These are phyloP conservation scores for Liopterus haemorrhoidalis DNA, from an alignment of 2,888 invertebrate species.

Conservation along the genomic window DNA sequence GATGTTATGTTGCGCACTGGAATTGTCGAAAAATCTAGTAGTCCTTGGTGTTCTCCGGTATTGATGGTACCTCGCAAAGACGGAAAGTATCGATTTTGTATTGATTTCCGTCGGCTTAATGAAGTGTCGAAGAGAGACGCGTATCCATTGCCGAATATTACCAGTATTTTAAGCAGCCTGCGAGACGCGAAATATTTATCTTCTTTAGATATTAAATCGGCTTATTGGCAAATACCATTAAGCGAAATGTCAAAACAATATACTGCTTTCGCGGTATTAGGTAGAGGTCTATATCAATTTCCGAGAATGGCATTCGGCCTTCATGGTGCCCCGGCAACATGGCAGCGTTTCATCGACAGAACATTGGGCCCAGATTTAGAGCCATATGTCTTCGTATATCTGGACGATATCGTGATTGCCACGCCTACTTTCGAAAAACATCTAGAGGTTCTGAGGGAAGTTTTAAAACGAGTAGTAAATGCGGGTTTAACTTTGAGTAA, in stretches of 20 bases:
- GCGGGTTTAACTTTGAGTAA: slow-evolving; percentile 27
- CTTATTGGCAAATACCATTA: slow-evolving; percentile 31
- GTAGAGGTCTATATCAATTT: slow-evolving; percentile 23
- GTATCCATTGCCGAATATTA: slow-evolving; percentile 30
- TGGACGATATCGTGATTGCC: slow-evolving; percentile 25
- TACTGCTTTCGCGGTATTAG: slow-evolving; percentile 34
- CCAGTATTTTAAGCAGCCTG: slow-evolving; percentile 31
- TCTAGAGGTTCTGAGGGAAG: neutral
- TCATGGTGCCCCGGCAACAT: slow-evolving; percentile 10
- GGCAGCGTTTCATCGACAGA: slow-evolving; percentile 27
- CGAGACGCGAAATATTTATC: slow-evolving; percentile 31
- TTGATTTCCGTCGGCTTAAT: slow-evolving; percentile 36
- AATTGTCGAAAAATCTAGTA: neutral
- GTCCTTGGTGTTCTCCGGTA: neutral
- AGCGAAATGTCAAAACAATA: slow-evolving; percentile 18
- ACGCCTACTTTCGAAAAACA: slow-evolving; percentile 22
- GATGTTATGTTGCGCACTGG: neutral
- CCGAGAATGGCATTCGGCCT: slow-evolving; percentile 8
- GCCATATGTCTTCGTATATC: slow-evolving; percentile 18
- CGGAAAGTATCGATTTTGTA: slow-evolving; percentile 28
- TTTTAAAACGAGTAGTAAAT: neutral
- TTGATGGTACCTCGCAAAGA: neutral
- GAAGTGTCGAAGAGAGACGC: slow-evolving; percentile 31
- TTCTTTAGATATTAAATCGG: slow-evolving; percentile 30
- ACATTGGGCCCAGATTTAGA: too few relatives aligned